phyloP scores from a whole-genome alignment of 2,888 invertebrate species.

The Apamea epomidion region DNA sequence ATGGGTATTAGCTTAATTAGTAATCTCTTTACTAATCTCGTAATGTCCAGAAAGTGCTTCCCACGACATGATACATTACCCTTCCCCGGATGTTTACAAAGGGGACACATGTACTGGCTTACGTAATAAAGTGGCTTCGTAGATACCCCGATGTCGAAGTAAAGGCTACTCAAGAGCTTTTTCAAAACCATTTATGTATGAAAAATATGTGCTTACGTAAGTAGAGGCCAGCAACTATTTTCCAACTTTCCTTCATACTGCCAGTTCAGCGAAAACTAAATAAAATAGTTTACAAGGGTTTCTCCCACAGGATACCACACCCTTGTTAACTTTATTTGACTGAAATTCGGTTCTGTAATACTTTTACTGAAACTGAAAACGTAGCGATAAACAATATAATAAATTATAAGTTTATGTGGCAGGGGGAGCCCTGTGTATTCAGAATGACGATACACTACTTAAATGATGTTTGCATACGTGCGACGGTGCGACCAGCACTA shows the following conservation, averaged over 20 bases:
- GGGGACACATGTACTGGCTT: constrained; percentile 53
- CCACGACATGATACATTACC: constrained; percentile 59
- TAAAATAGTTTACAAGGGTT: constrained; percentile 81
- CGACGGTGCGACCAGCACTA: constrained; percentile 9
- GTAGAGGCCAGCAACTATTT: constrained; percentile 18
- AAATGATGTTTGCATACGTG: constrained; percentile 45
- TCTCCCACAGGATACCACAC: constrained; percentile 74
- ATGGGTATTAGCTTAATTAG: constrained; percentile 52
- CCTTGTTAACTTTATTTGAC: constrained; percentile 76
- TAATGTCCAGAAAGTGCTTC: constrained; percentile 62
- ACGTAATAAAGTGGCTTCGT: constrained; percentile 37
- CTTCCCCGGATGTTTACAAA: constrained; percentile 63
- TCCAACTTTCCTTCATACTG: constrained; percentile 57
- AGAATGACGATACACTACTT: constrained; percentile 40
- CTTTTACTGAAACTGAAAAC: constrained; percentile 70
- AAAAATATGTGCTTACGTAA: constrained; percentile 22
- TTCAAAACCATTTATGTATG: constrained; percentile 23
- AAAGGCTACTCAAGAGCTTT: constrained; percentile 23
- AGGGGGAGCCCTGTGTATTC: constrained; percentile 24
- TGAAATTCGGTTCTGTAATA: constrained; percentile 70
- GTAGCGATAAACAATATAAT: constrained; percentile 65
- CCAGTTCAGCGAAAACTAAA: constrained; percentile 73
- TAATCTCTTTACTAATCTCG: constrained; percentile 53
- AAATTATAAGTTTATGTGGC: constrained; percentile 35
- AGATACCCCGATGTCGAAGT: constrained; percentile 22